Conservation (phyloP, 1,140 invertebrate genomes). For the Leptopilina clavipes region DNA sequence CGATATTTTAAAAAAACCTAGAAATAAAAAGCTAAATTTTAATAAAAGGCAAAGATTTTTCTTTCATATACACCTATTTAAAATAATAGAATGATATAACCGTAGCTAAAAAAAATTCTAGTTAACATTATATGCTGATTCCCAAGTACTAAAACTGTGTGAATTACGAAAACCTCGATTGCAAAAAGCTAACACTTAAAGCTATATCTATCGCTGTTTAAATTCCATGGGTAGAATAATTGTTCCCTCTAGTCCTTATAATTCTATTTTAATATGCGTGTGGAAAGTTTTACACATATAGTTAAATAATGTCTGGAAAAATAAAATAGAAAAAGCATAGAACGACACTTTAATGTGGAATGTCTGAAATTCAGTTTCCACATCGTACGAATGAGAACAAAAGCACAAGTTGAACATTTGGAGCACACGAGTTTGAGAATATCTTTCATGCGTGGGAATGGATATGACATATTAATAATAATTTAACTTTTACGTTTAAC, state of each 20-base stretch:
- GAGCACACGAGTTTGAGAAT: constrained; percentile 8
- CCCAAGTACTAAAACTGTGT: not conserved
- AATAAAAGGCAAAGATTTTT: not conserved
- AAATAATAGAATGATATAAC: no score
- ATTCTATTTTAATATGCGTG: constrained; percentile 17
- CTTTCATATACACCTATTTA: not conserved
- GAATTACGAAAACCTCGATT: not conserved
- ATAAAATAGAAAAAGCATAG: not conserved
- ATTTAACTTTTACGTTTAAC: not conserved
- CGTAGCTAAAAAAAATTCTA: not conserved
- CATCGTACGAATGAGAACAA: not conserved
- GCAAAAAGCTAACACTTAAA: not conserved
- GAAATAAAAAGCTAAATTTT: not conserved
- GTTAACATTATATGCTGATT: not conserved
- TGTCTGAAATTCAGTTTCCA: constrained; percentile 1
- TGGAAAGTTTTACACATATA: not conserved
- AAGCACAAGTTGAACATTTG: not conserved
- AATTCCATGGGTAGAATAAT: constrained; percentile 17
- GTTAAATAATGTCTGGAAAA: constrained; percentile 14
- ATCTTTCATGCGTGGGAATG: constrained; percentile 11
- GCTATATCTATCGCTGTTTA: not conserved
- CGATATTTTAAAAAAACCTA: no score
- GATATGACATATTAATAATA: constrained; percentile 17
- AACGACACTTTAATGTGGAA: not conserved
- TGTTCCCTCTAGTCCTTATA: not conserved